Percentiles rank a stretch among this genome's conserved stretches.
These are phyloP conservation scores for Heliconius charithonia DNA, from an alignment of 2,888 invertebrate genomes.

Conservation along the genomic window DNA sequence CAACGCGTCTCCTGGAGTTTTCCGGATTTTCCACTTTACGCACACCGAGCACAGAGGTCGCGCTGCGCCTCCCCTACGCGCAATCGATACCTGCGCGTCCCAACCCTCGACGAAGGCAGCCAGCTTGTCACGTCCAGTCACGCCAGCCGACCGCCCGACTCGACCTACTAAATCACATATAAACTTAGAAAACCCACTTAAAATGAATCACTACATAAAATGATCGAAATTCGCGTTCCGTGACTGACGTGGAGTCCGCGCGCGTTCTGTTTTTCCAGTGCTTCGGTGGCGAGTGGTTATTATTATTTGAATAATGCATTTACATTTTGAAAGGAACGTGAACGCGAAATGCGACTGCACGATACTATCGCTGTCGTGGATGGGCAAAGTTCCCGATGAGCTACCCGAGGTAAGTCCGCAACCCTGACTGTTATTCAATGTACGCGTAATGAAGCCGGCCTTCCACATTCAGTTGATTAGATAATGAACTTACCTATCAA, in stretches of 20 bases:
- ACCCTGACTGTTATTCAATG: background rate
- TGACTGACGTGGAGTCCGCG: constrained; percentile 47
- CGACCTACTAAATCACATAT: constrained; percentile 53
- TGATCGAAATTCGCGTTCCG: constrained; percentile 49
- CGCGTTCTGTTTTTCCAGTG: constrained; percentile 50
- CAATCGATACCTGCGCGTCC: constrained; percentile 77
- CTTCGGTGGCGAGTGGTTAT: constrained; percentile 53
- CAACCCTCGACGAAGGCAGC: constrained; percentile 56
- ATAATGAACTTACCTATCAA: background rate
- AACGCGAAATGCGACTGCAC: constrained; percentile 98
- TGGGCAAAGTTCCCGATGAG: constrained; percentile 98
- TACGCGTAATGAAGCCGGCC: background rate
- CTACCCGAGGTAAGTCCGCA: constrained; percentile 91
- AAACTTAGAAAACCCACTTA: constrained; percentile 40
- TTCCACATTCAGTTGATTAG: constrained; percentile 12
- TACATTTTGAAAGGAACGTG: constrained; percentile 96
- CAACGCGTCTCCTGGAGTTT: constrained; percentile 63
- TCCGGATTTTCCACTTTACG: constrained; percentile 58
- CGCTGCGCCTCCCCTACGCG: constrained; percentile 60
- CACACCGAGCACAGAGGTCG: constrained; percentile 64
- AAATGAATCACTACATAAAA: constrained; percentile 54
- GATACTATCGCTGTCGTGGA: constrained; percentile 97
- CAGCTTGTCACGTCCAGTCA: constrained; percentile 71
- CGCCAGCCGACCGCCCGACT: constrained; percentile 63
- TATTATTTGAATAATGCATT: constrained; percentile 89